phyloP scores from a whole-genome alignment of 2,797 vertebrate species.

The Anguilla marmorata region DNA sequence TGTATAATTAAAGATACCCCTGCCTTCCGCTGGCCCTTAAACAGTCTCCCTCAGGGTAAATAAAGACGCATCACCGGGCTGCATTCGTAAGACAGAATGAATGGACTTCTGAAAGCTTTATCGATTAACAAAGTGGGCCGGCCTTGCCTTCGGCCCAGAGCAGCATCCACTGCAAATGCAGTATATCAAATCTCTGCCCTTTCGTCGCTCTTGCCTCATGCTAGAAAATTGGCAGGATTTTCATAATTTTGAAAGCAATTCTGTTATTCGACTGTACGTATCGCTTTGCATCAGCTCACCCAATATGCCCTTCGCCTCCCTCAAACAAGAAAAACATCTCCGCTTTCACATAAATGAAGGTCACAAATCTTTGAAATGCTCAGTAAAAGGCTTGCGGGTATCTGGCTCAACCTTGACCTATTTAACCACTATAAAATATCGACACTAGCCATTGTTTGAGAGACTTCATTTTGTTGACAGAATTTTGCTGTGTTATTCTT shows the following conservation, averaged over 20 bases:
- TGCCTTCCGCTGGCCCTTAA: background rate
- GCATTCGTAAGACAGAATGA: background rate
- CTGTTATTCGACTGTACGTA: background rate
- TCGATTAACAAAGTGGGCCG: background rate
- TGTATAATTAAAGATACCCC: conserved; percentile 9
- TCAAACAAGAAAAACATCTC: background rate
- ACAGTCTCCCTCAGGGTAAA: background rate
- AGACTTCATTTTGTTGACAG: background rate
- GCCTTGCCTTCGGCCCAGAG: background rate
- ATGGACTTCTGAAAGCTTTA: conserved; percentile 4
- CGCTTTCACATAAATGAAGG: background rate
- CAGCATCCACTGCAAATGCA: background rate
- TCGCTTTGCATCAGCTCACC: background rate
- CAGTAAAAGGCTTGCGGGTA: background rate
- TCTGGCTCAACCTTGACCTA: background rate
- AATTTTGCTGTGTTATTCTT: background rate
- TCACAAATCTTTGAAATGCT: background rate
- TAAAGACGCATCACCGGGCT: background rate
- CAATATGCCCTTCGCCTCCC: background rate
- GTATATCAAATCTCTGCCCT: background rate
- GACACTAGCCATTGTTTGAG: background rate
- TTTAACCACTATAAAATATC: background rate
- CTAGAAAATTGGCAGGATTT: background rate
- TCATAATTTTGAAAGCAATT: background rate
- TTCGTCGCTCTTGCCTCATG: background rate